A percentile compares a stretch with the other conserved stretches of the same genome.
Conservation (phyloP, 1,140 invertebrate genomes). For the Temnothorax longispinosus region DNA sequence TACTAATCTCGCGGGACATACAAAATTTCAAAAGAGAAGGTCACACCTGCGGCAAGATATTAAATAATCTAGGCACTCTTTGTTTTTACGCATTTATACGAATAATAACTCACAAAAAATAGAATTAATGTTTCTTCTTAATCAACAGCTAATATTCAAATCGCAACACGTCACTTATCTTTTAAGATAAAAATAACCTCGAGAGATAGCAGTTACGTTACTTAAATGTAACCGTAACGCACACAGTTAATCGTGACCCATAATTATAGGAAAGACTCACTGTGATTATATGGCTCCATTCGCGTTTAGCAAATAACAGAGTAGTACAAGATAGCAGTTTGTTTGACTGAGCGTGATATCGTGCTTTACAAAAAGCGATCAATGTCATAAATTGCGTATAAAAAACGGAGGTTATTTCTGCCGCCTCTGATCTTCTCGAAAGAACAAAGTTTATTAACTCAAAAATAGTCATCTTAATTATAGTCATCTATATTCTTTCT, state of each 20-base stretch:
- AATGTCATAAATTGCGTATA: constrained; percentile 8
- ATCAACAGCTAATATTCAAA: background rate
- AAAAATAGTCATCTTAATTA: too few relatives aligned
- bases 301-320: constrained; percentile 50
- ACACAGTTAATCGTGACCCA: background rate
- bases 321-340: background rate
- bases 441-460: constrained; percentile 28
- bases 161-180: background rate
- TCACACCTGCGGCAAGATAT: background rate
- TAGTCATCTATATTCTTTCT: too few relatives aligned
- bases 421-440: background rate
- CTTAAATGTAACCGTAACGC: background rate
- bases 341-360: constrained; percentile 1
- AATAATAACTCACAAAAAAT: background rate
- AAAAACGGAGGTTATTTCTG: constrained; percentile 57
- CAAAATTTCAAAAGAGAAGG: background rate
- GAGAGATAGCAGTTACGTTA: background rate
- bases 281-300: constrained; percentile 12
- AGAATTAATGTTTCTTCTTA: background rate
- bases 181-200: background rate
- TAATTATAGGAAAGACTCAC: constrained; percentile 37
- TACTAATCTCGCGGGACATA: background rate
- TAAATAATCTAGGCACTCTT: background rate
- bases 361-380: background rate
- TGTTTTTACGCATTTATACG: background rate